phyloP scores from a whole-genome alignment of 2,797 vertebrate species.

The Trachurus trachurus region DNA sequence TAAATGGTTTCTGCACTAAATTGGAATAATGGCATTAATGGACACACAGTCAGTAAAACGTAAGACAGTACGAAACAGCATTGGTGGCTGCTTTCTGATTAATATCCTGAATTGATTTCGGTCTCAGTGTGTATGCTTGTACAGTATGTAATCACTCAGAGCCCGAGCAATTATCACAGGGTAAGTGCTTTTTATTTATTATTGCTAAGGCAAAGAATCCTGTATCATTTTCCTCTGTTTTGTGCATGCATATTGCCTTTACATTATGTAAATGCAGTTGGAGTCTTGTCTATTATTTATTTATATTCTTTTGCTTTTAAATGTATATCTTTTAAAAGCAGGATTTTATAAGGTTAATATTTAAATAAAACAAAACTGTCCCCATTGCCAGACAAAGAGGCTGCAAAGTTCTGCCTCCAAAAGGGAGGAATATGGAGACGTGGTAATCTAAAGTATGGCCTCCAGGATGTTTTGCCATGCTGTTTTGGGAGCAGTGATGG shows the following conservation, averaged over 20 bases:
- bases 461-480: constrained; percentile 60
- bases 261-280: constrained; percentile 2
- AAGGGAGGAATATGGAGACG: constrained; percentile 39
- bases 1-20: constrained; percentile 37
- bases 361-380: constrained; percentile 62
- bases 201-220: constrained; percentile 31
- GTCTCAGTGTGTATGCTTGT: constrained; percentile 31
- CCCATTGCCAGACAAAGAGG: constrained; percentile 53
- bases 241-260: constrained; percentile 9
- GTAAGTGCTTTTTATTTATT: constrained; percentile 61
- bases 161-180: constrained; percentile 50
- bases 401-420: constrained; percentile 46
- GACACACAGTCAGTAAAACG: constrained; percentile 52
- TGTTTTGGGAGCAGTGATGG: constrained; percentile 62
- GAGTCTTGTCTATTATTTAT: constrained; percentile 13
- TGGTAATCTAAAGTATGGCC: constrained; percentile 60
- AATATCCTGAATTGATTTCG: constrained; percentile 59
- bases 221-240: constrained; percentile 18
- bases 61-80: constrained; percentile 45
- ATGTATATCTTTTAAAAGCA: constrained; percentile 41
- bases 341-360: constrained; percentile 65
- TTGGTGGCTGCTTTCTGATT: constrained; percentile 41
- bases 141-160: constrained; percentile 53
- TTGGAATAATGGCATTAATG: constrained; percentile 54
- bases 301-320: constrained; percentile 12